Evolutionary conservation across 2,797 vertebrate species (phyloP).

Genomic region (Orientallactaga sibirica): DNA sequence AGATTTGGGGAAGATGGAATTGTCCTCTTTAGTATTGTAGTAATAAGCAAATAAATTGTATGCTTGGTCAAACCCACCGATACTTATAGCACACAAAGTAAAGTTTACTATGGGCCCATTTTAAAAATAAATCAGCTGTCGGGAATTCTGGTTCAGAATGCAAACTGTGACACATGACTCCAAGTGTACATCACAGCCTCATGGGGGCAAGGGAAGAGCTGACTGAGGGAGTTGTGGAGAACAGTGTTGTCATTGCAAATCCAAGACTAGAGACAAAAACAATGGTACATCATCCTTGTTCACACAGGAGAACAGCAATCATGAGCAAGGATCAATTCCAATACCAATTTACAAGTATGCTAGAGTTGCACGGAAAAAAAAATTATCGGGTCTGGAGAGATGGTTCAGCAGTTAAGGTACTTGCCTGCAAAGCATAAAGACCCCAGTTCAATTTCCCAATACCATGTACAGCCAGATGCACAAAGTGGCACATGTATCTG

Average conservation of each 20-base stretch:
- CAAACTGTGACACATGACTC: not conserved
- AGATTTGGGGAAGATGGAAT: not conserved
- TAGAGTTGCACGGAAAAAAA: not conserved
- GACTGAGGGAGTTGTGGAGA: not conserved
- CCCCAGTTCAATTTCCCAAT: too few species aligned
- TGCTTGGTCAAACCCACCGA: not conserved
- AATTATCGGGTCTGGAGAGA: not conserved
- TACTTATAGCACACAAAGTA: not conserved
- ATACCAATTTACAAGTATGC: not conserved
- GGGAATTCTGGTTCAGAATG: not conserved
- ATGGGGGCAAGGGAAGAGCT: not conserved
- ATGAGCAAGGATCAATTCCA: not conserved
- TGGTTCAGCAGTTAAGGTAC: too few species aligned
- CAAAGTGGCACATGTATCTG: too few species aligned
- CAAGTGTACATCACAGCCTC: not conserved
- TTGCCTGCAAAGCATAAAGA: too few species aligned
- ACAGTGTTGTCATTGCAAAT: not conserved
- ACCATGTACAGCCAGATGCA: too few species aligned
- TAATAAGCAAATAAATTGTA: not conserved
- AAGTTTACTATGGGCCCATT: not conserved
- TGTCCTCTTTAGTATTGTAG: not conserved
- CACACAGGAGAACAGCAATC: not conserved
- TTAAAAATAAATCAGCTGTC: not conserved
- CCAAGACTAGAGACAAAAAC: not conserved
- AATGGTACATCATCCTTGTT: not conserved